Evolutionary conservation across 2,113 vertebrate genomes (phyloP).

Genomic region (Ascaphus truei): DNA sequence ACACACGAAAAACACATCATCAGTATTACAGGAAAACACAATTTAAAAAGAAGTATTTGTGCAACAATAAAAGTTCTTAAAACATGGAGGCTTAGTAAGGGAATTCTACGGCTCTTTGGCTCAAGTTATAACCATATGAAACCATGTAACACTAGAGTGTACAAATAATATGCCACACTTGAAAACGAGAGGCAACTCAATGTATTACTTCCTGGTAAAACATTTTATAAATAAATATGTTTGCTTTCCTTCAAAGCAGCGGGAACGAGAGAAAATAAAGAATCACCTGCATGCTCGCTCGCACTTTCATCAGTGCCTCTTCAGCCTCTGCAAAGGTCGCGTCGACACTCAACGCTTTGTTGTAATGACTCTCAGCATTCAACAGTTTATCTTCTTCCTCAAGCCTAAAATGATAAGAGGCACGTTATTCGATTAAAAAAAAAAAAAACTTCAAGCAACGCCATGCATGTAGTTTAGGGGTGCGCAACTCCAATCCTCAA

Average conservation of each 20-base stretch:
- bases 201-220: no score
- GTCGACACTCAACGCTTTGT: conserved; percentile 82
- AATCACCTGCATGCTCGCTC: conserved; percentile 92
- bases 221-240: no score
- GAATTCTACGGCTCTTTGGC: no score
- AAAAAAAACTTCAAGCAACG: neutral
- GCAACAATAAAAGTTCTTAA: no score
- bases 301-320: conserved; percentile 85
- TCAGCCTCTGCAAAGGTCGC: conserved; percentile 82
- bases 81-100: no score
- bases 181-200: no score
- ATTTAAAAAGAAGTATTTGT: no score
- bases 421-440: neutral
- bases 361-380: conserved; percentile 88
- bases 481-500: no score
- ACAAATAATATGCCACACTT: no score
- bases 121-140: no score
- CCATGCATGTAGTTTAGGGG: neutral
- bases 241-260: neutral
- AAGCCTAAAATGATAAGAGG: conserved; percentile 64
- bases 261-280: conserved; percentile 70
- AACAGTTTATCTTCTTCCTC: conserved; percentile 92
- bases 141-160: no score
- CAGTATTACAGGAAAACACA: conserved; percentile 86
- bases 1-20: conserved; percentile 87